phyloP scores from a whole-genome alignment of 2,797 vertebrate species.

The Aphelocoma californica region DNA sequence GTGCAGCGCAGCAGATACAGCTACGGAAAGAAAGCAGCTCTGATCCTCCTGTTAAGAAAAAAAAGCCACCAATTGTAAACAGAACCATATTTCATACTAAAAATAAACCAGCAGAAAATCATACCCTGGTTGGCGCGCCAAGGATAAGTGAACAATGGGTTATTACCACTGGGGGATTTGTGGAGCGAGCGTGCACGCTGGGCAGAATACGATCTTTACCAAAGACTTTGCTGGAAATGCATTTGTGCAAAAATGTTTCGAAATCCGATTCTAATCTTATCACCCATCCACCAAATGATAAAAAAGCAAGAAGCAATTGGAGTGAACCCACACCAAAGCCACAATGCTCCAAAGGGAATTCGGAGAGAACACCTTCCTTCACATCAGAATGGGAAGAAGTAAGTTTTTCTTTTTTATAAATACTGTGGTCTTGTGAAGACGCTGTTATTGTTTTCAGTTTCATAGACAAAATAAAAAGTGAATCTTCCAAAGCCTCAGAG shows the following conservation, averaged over 20 bases:
- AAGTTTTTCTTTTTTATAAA: constrained; percentile 45
- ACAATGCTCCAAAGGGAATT: constrained; percentile 78
- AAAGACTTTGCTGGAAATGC: constrained; percentile 88
- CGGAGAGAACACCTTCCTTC: constrained; percentile 93
- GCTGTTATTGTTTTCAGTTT: background rate
- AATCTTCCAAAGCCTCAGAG: background rate
- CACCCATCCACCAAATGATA: constrained; percentile 85
- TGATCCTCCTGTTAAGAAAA: constrained; percentile 72
- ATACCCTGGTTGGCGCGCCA: constrained; percentile 66
- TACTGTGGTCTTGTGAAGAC: background rate
- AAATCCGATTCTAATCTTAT: constrained; percentile 96
- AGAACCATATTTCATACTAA: constrained; percentile 92
- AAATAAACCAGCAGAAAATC: constrained; percentile 81
- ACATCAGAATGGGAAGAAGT: constrained; percentile 98
- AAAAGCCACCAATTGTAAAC: constrained; percentile 91
- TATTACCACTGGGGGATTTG: constrained; percentile 77
- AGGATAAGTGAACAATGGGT: constrained; percentile 78
- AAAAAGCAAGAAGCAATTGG: constrained; percentile 83
- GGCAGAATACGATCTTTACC: constrained; percentile 93
- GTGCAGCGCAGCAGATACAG: constrained; percentile 72
- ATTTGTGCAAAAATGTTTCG: constrained; percentile 89
- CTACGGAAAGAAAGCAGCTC: constrained; percentile 68
- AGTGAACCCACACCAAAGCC: constrained; percentile 77
- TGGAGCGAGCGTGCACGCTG: constrained; percentile 91
- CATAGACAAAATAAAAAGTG: background rate